Evolutionary conservation across 2,797 vertebrate species (phyloP).

Genomic region (Coreius guichenoti): DNA sequence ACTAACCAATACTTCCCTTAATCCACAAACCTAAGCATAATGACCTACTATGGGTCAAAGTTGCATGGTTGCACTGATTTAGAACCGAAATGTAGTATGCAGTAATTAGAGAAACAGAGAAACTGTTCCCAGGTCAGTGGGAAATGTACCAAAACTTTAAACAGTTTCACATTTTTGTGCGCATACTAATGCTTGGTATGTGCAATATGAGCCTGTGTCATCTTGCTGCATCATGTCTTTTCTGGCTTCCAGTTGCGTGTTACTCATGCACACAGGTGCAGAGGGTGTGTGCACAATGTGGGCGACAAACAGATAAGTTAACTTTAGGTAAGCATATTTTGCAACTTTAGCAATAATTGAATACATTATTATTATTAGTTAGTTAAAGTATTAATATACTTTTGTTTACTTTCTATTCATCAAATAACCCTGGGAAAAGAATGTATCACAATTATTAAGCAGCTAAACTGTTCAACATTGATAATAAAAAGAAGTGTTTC

Average conservation of each 20-base stretch:
- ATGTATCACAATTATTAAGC: too few species aligned
- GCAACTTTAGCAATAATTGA: not conserved
- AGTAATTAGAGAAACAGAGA: not conserved
- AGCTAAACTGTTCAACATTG: too few species aligned
- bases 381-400: not conserved
- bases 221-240: constrained; percentile 75
- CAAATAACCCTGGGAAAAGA: too few species aligned
- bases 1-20: not conserved
- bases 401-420: not conserved
- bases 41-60: not conserved
- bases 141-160: not conserved
- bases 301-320: constrained; percentile 56
- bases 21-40: not conserved
- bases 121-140: constrained; percentile 16
- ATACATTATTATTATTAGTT: not conserved
- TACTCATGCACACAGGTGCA: constrained; percentile 70
- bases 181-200: constrained; percentile 72
- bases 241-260: constrained; percentile 59
- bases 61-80: not conserved
- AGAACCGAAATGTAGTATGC: not conserved
- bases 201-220: constrained; percentile 74
- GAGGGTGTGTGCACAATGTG: constrained; percentile 70
- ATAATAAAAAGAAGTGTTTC: too few species aligned
- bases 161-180: constrained; percentile 45
- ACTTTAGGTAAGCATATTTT: constrained; percentile 16